Evolutionary conservation across 2,113 vertebrate genomes (phyloP).

Genomic region (Calidris pugnax): DNA sequence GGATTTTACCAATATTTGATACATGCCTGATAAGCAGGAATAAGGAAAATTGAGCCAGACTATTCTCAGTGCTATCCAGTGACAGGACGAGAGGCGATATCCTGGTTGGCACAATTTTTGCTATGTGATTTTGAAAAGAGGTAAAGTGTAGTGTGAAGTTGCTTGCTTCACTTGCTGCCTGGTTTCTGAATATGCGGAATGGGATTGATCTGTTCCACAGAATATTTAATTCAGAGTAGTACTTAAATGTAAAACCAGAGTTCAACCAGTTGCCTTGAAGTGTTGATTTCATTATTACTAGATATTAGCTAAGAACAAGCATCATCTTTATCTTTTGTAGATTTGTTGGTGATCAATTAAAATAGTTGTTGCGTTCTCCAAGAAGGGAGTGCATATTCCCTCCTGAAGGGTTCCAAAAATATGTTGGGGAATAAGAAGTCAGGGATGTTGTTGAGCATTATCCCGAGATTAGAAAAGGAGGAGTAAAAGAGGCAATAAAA

Average conservation of each 20-base stretch:
- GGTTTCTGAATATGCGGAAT: not conserved
- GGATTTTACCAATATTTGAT: too few species aligned
- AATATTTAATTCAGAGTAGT: not conserved
- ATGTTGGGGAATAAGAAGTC: not conserved
- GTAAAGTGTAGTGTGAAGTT: not conserved
- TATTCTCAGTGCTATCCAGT: too few species aligned
- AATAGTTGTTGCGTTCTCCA: not conserved
- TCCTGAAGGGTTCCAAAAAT: not conserved
- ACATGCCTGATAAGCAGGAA: too few species aligned
- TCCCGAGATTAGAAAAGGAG: not conserved
- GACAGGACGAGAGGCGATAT: too few species aligned
- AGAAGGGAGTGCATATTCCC: not conserved
- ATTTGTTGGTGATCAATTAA: not conserved
- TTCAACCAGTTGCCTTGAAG: not conserved
- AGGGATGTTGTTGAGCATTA: not conserved
- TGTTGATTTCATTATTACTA: not conserved
- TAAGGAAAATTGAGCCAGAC: too few species aligned
- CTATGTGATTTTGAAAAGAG: not conserved
- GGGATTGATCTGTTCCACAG: not conserved
- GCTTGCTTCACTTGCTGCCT: not conserved
- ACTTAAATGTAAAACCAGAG: not conserved
- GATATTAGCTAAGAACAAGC: not conserved
- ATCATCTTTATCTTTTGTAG: not conserved
- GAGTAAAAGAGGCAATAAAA: not conserved
- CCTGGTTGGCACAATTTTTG: not conserved